Percentiles rank a stretch among this genome's conserved stretches.
These are phyloP conservation scores for Coremacera marginata DNA, from an alignment of 2,888 invertebrate genomes.

Conservation along the genomic window DNA sequence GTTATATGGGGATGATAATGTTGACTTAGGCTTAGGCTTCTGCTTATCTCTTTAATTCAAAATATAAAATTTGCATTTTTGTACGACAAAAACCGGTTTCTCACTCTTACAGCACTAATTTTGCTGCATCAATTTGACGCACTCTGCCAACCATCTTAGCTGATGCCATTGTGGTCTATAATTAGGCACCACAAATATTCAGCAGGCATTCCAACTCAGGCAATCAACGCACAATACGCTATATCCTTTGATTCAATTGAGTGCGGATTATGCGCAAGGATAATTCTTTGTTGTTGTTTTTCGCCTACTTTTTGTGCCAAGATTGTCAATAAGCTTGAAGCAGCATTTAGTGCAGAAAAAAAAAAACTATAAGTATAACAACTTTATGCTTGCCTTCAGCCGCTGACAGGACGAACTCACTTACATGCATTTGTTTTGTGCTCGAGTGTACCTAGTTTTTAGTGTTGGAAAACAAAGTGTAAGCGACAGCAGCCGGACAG, in stretches of 20 bases:
- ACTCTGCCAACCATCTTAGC: background rate
- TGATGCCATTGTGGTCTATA: constrained; percentile 10
- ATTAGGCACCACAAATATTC: constrained; percentile 11
- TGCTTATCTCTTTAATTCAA: no score
- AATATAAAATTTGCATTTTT: no score
- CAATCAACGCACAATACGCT: constrained; percentile 20
- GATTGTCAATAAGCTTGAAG: constrained; percentile 38
- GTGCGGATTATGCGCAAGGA: constrained; percentile 35
- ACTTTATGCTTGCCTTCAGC: constrained; percentile 31
- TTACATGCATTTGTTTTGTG: background rate
- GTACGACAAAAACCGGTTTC: no score
- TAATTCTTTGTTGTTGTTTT: constrained; percentile 34
- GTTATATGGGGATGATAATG: no score
- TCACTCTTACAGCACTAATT: no score
- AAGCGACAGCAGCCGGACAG: constrained; percentile 12
- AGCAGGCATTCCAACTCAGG: background rate
- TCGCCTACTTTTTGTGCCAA: constrained; percentile 32
- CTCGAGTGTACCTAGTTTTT: background rate
- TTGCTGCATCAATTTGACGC: background rate
- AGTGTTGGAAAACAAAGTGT: background rate
- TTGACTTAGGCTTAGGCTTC: no score
- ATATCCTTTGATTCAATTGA: constrained; percentile 35
- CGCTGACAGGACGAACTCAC: constrained; percentile 21
- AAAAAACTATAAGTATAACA: constrained; percentile 23
- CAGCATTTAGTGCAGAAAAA: constrained; percentile 24